Evolutionary conservation across 2,113 vertebrate species (phyloP).

Genomic region (Glaucomys volans): DNA sequence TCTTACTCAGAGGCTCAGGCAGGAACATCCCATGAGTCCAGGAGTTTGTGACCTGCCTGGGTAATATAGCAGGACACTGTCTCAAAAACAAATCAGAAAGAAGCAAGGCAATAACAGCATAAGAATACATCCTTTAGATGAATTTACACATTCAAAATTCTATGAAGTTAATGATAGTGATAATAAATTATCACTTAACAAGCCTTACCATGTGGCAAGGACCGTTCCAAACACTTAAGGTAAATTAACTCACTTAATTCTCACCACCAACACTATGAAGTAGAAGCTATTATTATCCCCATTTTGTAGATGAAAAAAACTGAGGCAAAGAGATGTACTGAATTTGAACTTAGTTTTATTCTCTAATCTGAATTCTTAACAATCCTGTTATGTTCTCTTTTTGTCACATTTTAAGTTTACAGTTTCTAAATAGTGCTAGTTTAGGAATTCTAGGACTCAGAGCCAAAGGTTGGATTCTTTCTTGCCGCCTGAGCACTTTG

Average conservation of each 20-base stretch:
- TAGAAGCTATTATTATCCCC: background rate
- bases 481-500: background rate
- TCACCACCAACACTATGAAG: background rate
- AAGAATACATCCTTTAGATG: background rate
- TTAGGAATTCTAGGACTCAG: background rate
- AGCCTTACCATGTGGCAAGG: background rate
- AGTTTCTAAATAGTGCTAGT: background rate
- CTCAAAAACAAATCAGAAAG: background rate
- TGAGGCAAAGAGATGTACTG: background rate
- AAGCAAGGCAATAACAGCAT: background rate
- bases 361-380: background rate
- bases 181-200: background rate
- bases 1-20: background rate
- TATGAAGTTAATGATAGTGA: background rate
- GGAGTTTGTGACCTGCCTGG: background rate
- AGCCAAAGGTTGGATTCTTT: background rate
- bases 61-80: background rate
- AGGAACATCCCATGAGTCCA: background rate
- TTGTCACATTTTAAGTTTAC: conserved; percentile 11
- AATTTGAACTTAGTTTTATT: conserved; percentile 9
- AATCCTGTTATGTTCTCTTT: background rate
- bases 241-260: background rate
- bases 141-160: conserved; percentile 37
- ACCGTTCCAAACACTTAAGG: background rate
- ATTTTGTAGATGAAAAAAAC: conserved; percentile 11